These are phyloP conservation scores for Galaxias olidus DNA, from an alignment of 2,797 vertebrate species.

Conservation along the genomic window DNA sequence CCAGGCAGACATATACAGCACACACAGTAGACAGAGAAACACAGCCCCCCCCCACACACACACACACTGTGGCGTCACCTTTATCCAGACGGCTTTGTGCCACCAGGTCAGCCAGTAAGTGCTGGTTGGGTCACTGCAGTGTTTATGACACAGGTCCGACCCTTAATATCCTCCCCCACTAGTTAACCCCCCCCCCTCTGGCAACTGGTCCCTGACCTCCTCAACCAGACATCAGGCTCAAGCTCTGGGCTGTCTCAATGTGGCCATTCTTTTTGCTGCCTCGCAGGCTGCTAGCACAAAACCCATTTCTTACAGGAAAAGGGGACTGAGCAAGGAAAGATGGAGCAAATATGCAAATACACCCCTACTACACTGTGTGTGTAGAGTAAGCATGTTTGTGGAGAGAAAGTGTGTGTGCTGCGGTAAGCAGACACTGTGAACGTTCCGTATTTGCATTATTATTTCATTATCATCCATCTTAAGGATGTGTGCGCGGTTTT, in stretches of 20 bases:
- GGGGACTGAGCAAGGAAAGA: not conserved
- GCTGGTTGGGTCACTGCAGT: constrained; percentile 6
- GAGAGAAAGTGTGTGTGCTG: not conserved
- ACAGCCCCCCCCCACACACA: constrained; percentile 1
- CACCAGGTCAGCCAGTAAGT: not conserved
- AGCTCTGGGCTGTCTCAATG: too few species aligned
- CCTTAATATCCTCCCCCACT: too few species aligned
- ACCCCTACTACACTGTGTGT: not conserved
- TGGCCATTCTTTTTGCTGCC: too few species aligned
- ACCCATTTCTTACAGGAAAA: too few species aligned
- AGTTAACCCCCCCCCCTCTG: too few species aligned
- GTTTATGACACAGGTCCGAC: too few species aligned
- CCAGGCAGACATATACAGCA: too few species aligned
- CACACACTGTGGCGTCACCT: not conserved
- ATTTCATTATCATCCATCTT: constrained; percentile 16
- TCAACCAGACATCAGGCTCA: too few species aligned
- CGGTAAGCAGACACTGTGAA: not conserved
- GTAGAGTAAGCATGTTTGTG: too few species aligned
- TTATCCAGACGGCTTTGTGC: not conserved
- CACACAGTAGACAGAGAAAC: too few species aligned
- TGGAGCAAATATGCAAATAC: not conserved
- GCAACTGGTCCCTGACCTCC: too few species aligned
- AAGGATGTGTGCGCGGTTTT: not conserved
- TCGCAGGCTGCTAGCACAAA: too few species aligned
- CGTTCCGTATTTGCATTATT: constrained; percentile 21